A percentile compares a stretch with the other conserved stretches of the same genome.
Evolutionary conservation across 2,113 vertebrate genomes (phyloP).

Genomic region (Lucifuga dentata): DNA sequence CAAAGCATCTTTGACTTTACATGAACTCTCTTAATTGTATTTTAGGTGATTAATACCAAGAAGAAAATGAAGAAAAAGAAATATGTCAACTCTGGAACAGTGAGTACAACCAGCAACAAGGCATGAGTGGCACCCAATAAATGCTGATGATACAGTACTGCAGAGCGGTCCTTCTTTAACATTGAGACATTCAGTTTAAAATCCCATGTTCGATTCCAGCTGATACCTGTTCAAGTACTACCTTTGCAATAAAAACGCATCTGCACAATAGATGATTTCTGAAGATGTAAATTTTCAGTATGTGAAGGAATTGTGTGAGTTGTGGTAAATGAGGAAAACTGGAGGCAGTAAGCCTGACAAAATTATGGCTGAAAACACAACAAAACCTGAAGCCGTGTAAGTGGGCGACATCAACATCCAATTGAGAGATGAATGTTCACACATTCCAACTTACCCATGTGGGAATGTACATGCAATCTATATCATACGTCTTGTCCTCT

Average conservation of each 20-base stretch:
- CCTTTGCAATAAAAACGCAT: too few relatives aligned
- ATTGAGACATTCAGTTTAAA: too few relatives aligned
- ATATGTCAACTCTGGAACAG: slow-evolving; percentile 94
- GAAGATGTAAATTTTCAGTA: background rate
- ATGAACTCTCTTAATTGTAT: slow-evolving; percentile 33
- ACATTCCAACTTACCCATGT: slow-evolving; percentile 16
- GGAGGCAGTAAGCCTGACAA: background rate
- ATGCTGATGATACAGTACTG: too few relatives aligned
- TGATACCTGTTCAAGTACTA: too few relatives aligned
- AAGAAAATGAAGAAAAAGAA: slow-evolving; percentile 99
- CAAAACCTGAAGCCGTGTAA: slow-evolving; percentile 34
- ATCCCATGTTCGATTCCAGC: too few relatives aligned
- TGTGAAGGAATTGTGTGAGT: background rate
- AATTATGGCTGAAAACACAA: background rate
- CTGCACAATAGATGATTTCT: background rate
- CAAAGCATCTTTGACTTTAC: slow-evolving; percentile 2
- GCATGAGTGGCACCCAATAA: too few relatives aligned
- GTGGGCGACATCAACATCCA: slow-evolving; percentile 11
- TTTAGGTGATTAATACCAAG: slow-evolving; percentile 91
- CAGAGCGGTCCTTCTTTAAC: too few relatives aligned
- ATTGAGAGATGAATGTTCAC: slow-evolving; percentile 28
- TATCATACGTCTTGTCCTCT: slow-evolving; percentile 50
- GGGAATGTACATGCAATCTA: slow-evolving; percentile 36
- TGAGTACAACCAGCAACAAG: slow-evolving; percentile 85
- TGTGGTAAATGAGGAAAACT: background rate